These are phyloP conservation scores for Diadophis punctatus DNA, from an alignment of 2,113 vertebrate genomes.

Conservation along the genomic window DNA sequence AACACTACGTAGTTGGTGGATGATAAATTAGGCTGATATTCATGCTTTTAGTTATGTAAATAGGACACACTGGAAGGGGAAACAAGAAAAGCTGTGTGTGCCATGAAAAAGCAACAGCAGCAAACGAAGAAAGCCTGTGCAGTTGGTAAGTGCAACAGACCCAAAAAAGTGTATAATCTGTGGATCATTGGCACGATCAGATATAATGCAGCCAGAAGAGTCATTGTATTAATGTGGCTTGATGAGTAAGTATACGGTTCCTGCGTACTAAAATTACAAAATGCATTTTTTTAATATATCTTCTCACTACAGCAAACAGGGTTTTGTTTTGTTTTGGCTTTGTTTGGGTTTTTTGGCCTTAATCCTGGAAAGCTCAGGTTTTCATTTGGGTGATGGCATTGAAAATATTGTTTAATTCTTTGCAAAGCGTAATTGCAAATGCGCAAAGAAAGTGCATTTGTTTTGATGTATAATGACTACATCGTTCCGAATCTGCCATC, in stretches of 20 bases:
- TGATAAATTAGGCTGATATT: background rate
- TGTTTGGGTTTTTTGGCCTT: constrained; percentile 23
- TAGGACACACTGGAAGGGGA: constrained; percentile 58
- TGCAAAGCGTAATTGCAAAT: constrained; percentile 38
- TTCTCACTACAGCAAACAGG: constrained; percentile 21
- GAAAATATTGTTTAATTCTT: constrained; percentile 38
- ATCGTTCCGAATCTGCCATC: background rate
- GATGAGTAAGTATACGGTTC: constrained; percentile 47
- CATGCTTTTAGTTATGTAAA: constrained; percentile 49
- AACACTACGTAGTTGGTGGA: background rate
- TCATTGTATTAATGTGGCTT: constrained; percentile 67
- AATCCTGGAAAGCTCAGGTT: constrained; percentile 21
- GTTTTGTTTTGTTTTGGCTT: background rate
- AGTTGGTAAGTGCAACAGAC: constrained; percentile 68
- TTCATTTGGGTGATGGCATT: constrained; percentile 28
- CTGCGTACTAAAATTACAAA: constrained; percentile 64
- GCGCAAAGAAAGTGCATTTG: background rate
- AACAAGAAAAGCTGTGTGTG: constrained; percentile 17
- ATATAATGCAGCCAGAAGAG: constrained; percentile 65
- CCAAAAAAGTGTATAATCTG: constrained; percentile 67
- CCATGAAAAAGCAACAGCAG: background rate
- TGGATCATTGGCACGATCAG: constrained; percentile 64
- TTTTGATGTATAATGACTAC: background rate
- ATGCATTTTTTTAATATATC: constrained; percentile 60
- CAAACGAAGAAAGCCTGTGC: constrained; percentile 35